phyloP scores from a whole-genome alignment of 1,140 invertebrate species.

The Caerostris darwini region DNA sequence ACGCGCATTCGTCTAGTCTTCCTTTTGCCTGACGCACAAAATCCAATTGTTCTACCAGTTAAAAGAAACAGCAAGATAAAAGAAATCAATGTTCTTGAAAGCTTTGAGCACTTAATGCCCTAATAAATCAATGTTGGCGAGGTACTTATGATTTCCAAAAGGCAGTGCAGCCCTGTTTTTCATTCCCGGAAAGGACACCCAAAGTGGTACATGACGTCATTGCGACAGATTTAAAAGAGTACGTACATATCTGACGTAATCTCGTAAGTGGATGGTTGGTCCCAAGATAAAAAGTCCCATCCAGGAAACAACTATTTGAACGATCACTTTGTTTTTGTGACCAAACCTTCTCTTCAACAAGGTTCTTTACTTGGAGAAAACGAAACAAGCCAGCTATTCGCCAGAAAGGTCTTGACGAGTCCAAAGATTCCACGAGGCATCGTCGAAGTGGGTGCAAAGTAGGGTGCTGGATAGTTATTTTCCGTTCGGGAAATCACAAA shows the following conservation, averaged over 20 bases:
- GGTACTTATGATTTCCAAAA: conserved; percentile 51
- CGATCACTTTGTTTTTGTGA: conserved; percentile 47
- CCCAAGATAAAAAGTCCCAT: conserved; percentile 2
- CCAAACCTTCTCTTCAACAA: not conserved
- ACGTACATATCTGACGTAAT: conserved; percentile 50
- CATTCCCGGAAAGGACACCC: conserved; percentile 48
- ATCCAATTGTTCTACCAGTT: conserved; percentile 42
- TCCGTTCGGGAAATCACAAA: not conserved
- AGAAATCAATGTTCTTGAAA: conserved; percentile 57
- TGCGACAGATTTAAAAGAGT: conserved; percentile 15
- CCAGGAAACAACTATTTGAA: conserved; percentile 47
- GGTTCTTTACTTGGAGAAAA: not conserved
- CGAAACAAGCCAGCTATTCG: not conserved
- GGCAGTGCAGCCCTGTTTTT: conserved; percentile 34
- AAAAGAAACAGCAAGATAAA: conserved; percentile 12
- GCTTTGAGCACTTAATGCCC: conserved; percentile 61
- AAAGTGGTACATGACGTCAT: conserved; percentile 50
- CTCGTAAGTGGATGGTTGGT: conserved; percentile 48
- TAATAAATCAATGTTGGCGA: conserved; percentile 66
- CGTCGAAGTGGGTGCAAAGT: not conserved
- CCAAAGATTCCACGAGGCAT: not conserved
- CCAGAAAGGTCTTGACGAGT: not conserved
- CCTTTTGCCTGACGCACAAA: not conserved
- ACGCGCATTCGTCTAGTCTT: not conserved
- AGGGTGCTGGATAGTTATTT: not conserved